Evolutionary conservation across 2,888 invertebrate species (phyloP).

Genomic region (Schizotus pectinicornis): DNA sequence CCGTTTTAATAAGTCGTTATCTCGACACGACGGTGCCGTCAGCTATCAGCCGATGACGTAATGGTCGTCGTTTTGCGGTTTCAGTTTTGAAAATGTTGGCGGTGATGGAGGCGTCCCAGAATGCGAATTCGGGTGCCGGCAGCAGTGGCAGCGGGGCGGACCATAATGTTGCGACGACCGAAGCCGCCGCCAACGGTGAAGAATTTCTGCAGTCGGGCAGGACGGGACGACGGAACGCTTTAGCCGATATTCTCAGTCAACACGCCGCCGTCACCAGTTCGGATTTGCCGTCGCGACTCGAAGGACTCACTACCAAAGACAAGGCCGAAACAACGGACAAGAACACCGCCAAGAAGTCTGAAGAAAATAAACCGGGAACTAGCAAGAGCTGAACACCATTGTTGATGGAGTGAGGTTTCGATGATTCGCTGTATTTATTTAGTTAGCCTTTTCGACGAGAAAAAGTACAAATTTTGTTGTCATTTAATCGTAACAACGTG

Average conservation of each 20-base stretch:
- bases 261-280: constrained; percentile 76
- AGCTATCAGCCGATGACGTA: neutral
- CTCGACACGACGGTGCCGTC: too few species aligned
- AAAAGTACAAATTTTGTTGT: constrained; percentile 16
- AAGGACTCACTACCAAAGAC: constrained; percentile 68
- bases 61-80: constrained; percentile 28
- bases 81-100: constrained; percentile 58
- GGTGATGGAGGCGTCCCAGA: constrained; percentile 56
- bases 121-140: constrained; percentile 40
- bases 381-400: constrained; percentile 18
- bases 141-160: constrained; percentile 35
- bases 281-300: constrained; percentile 77
- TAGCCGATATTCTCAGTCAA: constrained; percentile 76
- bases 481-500: neutral
- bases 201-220: constrained; percentile 86
- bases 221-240: constrained; percentile 86
- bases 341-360: neutral
- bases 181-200: constrained; percentile 35
- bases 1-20: too few species aligned
- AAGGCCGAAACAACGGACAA: neutral
- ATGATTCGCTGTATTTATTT: constrained; percentile 1
- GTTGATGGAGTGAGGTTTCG: neutral
- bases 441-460: constrained; percentile 3
- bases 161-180: constrained; percentile 36
- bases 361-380: neutral